Base-by-base conservation (phyloP, 2,888 invertebrate species). In the Agonopterix alstromeriana region DNA sequence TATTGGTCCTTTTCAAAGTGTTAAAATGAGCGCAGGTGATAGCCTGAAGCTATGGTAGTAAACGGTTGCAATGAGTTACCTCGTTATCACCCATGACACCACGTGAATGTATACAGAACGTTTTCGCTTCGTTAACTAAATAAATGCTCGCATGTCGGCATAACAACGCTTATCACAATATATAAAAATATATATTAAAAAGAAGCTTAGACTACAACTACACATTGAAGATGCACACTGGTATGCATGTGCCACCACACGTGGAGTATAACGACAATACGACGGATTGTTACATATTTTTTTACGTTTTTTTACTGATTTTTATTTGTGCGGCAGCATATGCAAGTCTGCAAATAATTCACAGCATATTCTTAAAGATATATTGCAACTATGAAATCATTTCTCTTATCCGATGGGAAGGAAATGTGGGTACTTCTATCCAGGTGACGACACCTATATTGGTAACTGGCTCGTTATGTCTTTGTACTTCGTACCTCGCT, bases 151-250 rank as follows among this genome's bases (percentile, higher is more conserved):
- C 76, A 82, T 77, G 77, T 77, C 82, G 82, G 85, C 86, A 85
- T 84, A 84, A 83, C 82, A 86, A 84, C 79, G 79, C 86, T 87
- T 86, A 88, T 88, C 87, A 86, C 87, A 86, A 82, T 85, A 84
- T 84, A 86, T 85, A 88, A 87, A 88, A 87, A 87, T 83, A 88
- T 86, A 83, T 85, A 82, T 83, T 78, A 82, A 27, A 14, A 84
- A 83, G 82, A 87, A 87, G 85, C 85, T 82, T 85, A 85, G 66
- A 73, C 83, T 86, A 87, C 75, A 72, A 75, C 85, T 87, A 88
- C 82, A 84, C 82, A 80, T 73, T 75, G 77, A 85, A 78, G 82
- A 82, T 81, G 83, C 82, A 78, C 73, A 79, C 80, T 73, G 78
- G 72, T 77, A 81, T 81, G 84, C 84, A 84, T 79, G 77, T 81